Evolutionary conservation across 2,113 vertebrate genomes (phyloP).

Genomic region (Sinocyclocheilus grahami): DNA sequence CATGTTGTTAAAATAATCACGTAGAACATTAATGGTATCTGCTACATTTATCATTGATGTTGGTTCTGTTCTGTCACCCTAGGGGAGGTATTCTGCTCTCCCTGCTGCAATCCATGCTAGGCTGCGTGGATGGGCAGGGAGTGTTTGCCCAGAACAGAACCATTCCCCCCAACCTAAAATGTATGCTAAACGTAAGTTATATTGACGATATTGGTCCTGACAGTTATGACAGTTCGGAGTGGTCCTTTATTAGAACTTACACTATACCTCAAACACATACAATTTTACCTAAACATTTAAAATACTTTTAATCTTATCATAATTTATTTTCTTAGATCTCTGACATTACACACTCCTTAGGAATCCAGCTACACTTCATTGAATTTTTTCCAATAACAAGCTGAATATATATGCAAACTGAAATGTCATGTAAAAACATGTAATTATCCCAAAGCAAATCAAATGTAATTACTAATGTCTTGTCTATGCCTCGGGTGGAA

Average conservation of each 20-base stretch:
- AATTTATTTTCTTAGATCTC: background rate
- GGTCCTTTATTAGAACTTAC: background rate
- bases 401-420: background rate
- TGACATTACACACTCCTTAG: background rate
- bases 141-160: too few species aligned
- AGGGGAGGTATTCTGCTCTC: too few species aligned
- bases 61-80: too few species aligned
- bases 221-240: too few species aligned
- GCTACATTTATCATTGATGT: too few species aligned
- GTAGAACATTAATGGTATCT: too few species aligned
- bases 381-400: background rate
- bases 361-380: background rate
- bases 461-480: slow-evolving; percentile 13
- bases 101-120: too few species aligned
- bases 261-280: background rate
- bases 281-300: background rate
- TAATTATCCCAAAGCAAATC: background rate
- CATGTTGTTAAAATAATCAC: too few species aligned
- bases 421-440: slow-evolving; percentile 4
- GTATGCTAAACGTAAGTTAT: too few species aligned
- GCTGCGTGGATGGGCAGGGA: too few species aligned
- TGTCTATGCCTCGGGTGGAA: background rate
- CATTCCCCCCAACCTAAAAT: too few species aligned
- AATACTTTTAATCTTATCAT: background rate
- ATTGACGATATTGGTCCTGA: too few species aligned